A percentile compares a stretch with the other conserved stretches of the same genome.
Evolutionary conservation across 2,113 vertebrate genomes (phyloP).

Genomic region (Nothocercus julius): DNA sequence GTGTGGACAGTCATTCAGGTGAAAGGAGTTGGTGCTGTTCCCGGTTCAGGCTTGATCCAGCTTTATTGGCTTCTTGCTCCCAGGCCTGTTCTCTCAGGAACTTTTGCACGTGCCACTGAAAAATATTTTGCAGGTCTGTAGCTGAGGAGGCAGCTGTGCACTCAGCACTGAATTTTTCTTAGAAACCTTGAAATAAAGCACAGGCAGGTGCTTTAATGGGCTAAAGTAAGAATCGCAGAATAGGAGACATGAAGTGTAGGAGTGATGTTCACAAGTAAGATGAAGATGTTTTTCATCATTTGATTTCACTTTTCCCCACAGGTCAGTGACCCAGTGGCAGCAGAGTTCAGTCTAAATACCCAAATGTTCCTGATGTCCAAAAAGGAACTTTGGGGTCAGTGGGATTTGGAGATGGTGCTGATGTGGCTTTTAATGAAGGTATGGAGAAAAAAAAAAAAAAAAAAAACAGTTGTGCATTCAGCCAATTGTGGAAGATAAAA

Average conservation of each 20-base stretch:
- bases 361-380: slow-evolving; percentile 86
- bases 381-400: slow-evolving; percentile 84
- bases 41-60: background rate
- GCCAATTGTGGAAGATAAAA: background rate
- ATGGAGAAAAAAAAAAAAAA: background rate
- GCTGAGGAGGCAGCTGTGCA: background rate
- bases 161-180: background rate
- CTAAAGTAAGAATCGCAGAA: background rate
- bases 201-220: background rate
- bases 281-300: background rate
- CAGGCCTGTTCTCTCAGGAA: background rate
- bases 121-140: background rate
- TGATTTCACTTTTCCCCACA: slow-evolving; percentile 14
- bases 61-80: background rate
- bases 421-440: slow-evolving; percentile 85
- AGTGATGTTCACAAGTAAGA: background rate
- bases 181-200: background rate
- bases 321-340: slow-evolving; percentile 86
- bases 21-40: no score
- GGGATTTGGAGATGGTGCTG: slow-evolving; percentile 84
- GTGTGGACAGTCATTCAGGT: background rate
- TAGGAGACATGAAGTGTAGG: background rate
- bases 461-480: background rate
- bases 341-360: slow-evolving; percentile 87
- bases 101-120: background rate